Evolutionary conservation across 2,888 invertebrate genomes (phyloP).

Genomic region (Chalcis sispes): DNA sequence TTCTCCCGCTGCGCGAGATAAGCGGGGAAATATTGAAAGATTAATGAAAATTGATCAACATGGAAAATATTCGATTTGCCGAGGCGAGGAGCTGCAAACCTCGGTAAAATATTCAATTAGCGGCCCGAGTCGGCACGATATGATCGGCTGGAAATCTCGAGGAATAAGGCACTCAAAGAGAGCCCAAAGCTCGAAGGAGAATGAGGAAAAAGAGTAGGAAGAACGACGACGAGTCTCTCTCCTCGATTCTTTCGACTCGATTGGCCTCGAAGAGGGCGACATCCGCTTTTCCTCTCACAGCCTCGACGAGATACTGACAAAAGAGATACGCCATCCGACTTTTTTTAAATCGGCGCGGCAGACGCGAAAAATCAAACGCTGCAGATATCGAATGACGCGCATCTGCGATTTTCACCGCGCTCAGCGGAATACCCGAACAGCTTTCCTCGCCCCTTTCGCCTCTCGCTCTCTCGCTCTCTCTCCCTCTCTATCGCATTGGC

Average conservation of each 20-base stretch:
- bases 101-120: conserved; percentile 44
- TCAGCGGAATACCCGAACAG: conserved; percentile 45
- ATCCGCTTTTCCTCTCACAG: no score
- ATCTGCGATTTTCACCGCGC: conserved; percentile 40
- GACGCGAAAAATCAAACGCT: conserved; percentile 37
- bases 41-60: conserved; percentile 30
- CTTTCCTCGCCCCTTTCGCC: background rate
- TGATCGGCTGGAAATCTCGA: conserved; percentile 3
- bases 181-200: no score
- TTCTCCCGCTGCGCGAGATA: background rate
- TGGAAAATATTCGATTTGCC: conserved; percentile 3
- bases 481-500: background rate
- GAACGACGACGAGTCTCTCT: background rate
- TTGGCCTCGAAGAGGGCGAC: conserved; percentile 36
- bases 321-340: background rate
- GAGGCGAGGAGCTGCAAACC: background rate
- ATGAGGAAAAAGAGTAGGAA: no score
- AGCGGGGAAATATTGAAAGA: conserved; percentile 12
- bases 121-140: background rate
- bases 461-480: no score
- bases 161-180: no score
- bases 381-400: conserved; percentile 51
- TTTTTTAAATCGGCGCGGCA: conserved; percentile 21
- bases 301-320: conserved; percentile 13
- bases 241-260: conserved; percentile 49